Percentiles rank a stretch among this genome's conserved stretches.
Evolutionary conservation across 2,113 vertebrate genomes (phyloP).

Genomic region (cattle (Bos taurus)): ARS-UCD2.0 NC_037338.1:9914501-9915000

Average conservation of each 20-base stretch:
- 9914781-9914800: neutral
- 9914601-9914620: neutral
- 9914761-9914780: neutral
- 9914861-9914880: neutral
- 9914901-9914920: neutral
- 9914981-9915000: neutral
- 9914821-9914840: neutral
- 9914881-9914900: neutral
- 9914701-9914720: neutral
- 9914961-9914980: rapidly evolving
- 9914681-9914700: neutral
- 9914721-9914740: neutral
- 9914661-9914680: neutral
- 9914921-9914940: neutral
- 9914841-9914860: neutral
- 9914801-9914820: neutral
- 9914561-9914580: neutral
- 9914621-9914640: neutral
- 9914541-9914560: neutral
- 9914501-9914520: neutral
- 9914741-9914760: neutral
- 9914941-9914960: neutral
- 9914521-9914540: neutral
- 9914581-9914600: neutral
- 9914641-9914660: neutral